These are phyloP conservation scores for Drosophila willistoni DNA, from an alignment of 1,140 invertebrate genomes.

Conservation along the genomic window DNA sequence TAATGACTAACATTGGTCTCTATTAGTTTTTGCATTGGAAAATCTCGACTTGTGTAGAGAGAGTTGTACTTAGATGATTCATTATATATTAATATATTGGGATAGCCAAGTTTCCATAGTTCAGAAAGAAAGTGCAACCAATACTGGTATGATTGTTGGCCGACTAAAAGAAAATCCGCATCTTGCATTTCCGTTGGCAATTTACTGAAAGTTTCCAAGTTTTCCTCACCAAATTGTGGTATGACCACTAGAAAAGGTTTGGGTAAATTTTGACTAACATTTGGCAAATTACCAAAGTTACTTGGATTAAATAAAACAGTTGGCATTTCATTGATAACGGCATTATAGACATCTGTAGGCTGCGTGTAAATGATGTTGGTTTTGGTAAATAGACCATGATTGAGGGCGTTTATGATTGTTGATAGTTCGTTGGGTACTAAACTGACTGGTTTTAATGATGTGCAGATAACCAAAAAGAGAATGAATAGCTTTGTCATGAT, in stretches of 20 bases:
- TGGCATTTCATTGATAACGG: not conserved
- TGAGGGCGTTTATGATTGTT: constrained; percentile 17
- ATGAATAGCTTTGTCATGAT: not conserved
- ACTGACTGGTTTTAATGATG: not conserved
- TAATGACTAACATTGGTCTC: constrained; percentile 20
- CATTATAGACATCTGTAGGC: not conserved
- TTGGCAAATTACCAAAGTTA: not conserved
- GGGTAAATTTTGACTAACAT: not conserved
- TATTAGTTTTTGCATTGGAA: constrained; percentile 9
- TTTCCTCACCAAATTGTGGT: not conserved
- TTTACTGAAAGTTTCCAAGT: not conserved
- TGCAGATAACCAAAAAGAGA: not conserved
- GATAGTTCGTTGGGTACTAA: not conserved
- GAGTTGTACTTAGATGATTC: not conserved
- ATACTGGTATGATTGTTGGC: not conserved
- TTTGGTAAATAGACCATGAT: constrained; percentile 6
- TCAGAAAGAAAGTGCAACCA: constrained; percentile 20
- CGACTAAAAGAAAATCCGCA: constrained; percentile 30
- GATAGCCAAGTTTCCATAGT: constrained; percentile 31
- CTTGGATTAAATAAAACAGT: not conserved
- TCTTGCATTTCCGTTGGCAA: constrained; percentile 24
- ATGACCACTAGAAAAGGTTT: constrained; percentile 34
- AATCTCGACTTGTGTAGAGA: constrained; percentile 17
- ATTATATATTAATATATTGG: constrained; percentile 40
- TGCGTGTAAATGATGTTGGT: constrained; percentile 34